phyloP scores from a whole-genome alignment of 2,888 invertebrate species.

The Caenorhabditis panamensis region DNA sequence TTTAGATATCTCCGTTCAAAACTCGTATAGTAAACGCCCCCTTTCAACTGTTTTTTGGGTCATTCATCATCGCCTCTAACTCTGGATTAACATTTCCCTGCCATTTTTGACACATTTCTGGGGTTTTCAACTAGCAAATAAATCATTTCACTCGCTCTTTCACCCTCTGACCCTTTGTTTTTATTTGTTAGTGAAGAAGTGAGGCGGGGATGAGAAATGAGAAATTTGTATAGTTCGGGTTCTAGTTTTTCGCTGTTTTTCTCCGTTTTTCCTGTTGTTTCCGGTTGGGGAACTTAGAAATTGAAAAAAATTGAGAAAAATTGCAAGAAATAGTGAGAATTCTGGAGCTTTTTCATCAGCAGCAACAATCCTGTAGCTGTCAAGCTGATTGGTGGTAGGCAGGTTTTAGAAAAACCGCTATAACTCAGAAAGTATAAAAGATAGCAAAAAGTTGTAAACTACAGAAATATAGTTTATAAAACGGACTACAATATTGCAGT shows the following conservation, averaged over 20 bases:
- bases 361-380: too few relatives aligned
- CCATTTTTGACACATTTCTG: not conserved
- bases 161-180: not conserved
- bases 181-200: constrained; percentile 9
- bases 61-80: not conserved
- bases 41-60: constrained; percentile 3
- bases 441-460: too few relatives aligned
- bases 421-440: too few relatives aligned
- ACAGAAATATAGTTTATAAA: too few relatives aligned
- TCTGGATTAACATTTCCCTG: not conserved
- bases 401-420: too few relatives aligned
- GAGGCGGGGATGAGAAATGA: not conserved
- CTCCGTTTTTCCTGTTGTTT: not conserved
- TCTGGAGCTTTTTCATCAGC: too few relatives aligned
- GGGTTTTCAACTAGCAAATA: constrained; percentile 1
- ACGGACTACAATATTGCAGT: too few relatives aligned
- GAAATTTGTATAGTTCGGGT: not conserved
- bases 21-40: not conserved
- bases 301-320: not conserved
- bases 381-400: too few relatives aligned
- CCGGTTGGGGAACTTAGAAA: not conserved
- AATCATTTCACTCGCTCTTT: not conserved
- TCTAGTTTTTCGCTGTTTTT: not conserved
- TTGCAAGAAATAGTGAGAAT: too few relatives aligned
- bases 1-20: not conserved